Conservation (phyloP, 2,797 vertebrate species). For the Pseudochirops cupreus region DNA sequence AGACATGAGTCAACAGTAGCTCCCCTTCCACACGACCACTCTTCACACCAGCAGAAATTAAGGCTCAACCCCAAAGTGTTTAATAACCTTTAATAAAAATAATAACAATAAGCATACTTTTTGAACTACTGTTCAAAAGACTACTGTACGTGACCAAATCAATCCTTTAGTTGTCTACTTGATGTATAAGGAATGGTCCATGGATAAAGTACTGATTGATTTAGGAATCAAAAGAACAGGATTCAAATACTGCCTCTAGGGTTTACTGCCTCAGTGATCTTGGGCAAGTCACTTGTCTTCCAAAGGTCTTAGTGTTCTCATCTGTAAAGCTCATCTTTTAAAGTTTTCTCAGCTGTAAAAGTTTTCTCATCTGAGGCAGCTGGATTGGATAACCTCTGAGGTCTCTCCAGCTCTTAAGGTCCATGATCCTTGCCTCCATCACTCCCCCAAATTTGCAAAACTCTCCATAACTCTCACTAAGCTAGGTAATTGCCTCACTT, state of each 20-base stretch:
- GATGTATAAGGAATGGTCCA: not conserved
- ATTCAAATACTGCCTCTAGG: not conserved
- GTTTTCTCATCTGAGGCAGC: not conserved
- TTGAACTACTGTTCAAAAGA: not conserved
- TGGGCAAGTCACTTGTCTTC: not conserved
- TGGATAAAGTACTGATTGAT: not conserved
- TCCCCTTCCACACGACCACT: not conserved
- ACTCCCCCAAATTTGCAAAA: not conserved
- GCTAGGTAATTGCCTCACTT: not conserved
- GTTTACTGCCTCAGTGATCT: not conserved
- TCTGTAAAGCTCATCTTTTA: not conserved
- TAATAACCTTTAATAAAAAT: not conserved
- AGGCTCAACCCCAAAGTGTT: not conserved
- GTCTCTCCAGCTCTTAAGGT: not conserved
- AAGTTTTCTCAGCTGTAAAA: not conserved
- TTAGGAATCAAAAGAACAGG: not conserved
- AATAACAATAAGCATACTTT: not conserved
- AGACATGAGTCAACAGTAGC: not conserved
- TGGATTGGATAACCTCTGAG: not conserved
- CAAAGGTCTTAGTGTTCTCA: not conserved
- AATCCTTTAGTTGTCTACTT: not conserved
- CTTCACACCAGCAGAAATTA: not conserved
- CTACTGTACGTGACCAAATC: not conserved
- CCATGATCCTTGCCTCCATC: not conserved
- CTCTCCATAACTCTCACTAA: not conserved